Percentiles rank a stretch among this genome's conserved stretches.
Conservation (phyloP, 2,797 vertebrate genomes). For the Synaphobranchus kaupii region DNA sequence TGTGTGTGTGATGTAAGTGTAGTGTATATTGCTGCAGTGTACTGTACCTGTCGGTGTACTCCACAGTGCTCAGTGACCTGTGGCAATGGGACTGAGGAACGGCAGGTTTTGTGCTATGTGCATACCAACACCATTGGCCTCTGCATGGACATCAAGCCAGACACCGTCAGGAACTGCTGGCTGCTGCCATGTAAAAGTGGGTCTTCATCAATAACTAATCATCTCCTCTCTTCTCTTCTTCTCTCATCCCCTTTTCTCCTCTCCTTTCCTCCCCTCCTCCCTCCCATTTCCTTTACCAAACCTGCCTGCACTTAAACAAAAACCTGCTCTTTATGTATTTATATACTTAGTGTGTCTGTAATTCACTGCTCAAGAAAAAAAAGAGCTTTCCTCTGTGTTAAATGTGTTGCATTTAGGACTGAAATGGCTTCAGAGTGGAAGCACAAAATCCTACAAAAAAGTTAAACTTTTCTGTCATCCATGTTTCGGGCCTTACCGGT, state of each 20-base stretch:
- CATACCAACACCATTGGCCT: slow-evolving; percentile 81
- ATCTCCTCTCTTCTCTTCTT: background rate
- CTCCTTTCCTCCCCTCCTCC: background rate
- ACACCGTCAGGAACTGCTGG: slow-evolving; percentile 81
- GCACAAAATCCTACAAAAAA: no score
- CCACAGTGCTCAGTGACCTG: slow-evolving; percentile 91
- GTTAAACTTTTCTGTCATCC: no score
- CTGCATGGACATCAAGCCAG: slow-evolving; percentile 86
- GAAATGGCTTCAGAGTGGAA: no score
- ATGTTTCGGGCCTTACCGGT: background rate
- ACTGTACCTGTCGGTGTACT: background rate
- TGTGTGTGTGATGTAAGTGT: slow-evolving; percentile 7
- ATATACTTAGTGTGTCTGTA: background rate
- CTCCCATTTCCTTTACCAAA: background rate
- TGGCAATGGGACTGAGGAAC: slow-evolving; percentile 91
- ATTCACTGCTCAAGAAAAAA: background rate
- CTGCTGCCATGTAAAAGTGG: slow-evolving; percentile 87
- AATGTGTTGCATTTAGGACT: no score
- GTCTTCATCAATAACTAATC: slow-evolving; percentile 48
- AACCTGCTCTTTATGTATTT: background rate
- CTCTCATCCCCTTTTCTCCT: no score
- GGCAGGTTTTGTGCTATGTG: slow-evolving; percentile 89
- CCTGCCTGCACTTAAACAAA: background rate
- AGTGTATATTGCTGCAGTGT: background rate
- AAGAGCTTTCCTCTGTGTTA: background rate